Conservation (phyloP, 2,888 invertebrate genomes). For the Pogonocherus hispidulus region DNA sequence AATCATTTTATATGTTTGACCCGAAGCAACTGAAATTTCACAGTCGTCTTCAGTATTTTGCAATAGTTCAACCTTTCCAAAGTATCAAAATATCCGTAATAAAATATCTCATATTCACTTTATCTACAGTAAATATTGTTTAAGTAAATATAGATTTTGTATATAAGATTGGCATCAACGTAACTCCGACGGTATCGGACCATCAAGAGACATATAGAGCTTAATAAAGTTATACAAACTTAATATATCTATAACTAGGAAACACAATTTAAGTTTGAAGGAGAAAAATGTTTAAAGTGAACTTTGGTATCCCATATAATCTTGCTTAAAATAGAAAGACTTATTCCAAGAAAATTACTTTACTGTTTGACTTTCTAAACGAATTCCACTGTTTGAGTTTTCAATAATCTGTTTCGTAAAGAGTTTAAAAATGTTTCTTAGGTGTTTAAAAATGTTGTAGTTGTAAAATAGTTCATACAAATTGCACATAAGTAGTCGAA, state of each 20-base stretch:
- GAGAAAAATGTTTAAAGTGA: constrained; percentile 35
- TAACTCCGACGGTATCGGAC: not conserved
- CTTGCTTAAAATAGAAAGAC: constrained; percentile 36
- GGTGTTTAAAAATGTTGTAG: no score
- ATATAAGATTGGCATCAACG: not conserved
- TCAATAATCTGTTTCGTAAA: constrained; percentile 27
- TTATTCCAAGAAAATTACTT: constrained; percentile 38
- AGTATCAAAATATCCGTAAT: no score
- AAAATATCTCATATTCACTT: not conserved
- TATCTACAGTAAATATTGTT: not conserved
- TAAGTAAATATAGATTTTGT: constrained; percentile 9
- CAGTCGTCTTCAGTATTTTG: no score
- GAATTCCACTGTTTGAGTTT: constrained; percentile 28
- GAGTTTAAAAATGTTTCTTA: constrained; percentile 1
- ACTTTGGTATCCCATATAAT: constrained; percentile 41
- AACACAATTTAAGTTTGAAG: constrained; percentile 46
- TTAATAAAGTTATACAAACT: constrained; percentile 20
- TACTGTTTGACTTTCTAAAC: constrained; percentile 36
- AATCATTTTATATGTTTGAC: no score
- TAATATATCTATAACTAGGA: constrained; percentile 29
- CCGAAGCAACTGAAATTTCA: no score
- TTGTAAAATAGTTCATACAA: no score
- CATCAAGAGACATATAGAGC: constrained; percentile 10
- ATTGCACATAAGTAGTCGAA: no score
- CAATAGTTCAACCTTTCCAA: no score